A percentile compares a stretch with the other conserved stretches of the same genome.
These are phyloP conservation scores for Eleginops maclovinus DNA, from an alignment of 2,113 vertebrate genomes.

Conservation along the genomic window DNA sequence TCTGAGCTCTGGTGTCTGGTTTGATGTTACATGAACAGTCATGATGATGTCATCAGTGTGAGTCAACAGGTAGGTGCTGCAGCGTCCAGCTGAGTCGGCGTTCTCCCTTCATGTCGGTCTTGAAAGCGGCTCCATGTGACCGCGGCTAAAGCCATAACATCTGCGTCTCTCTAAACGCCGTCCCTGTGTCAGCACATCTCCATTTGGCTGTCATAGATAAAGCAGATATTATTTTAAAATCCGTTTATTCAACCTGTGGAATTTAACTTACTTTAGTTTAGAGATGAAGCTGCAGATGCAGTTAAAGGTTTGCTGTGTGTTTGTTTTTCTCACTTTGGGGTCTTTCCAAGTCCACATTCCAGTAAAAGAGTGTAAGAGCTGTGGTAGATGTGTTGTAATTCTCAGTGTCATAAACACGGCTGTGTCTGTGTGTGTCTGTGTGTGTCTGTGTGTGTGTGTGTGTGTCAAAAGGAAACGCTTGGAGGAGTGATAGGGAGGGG, in stretches of 20 bases:
- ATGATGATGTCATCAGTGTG: conserved; percentile 74
- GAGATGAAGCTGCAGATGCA: conserved; percentile 1
- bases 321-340: conserved; percentile 47
- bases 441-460: conserved; percentile 29
- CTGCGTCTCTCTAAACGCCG: conserved; percentile 41
- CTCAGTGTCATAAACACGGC: conserved; percentile 53
- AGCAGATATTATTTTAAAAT: conserved; percentile 14
- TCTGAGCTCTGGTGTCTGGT: conserved; percentile 24
- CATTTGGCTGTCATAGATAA: conserved; percentile 21
- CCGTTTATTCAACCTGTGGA: conserved; percentile 2
- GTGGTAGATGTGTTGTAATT: conserved; percentile 62
- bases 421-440: conserved; percentile 25
- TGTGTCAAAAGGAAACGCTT: conserved; percentile 13
- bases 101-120: conserved; percentile 40
- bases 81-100: conserved; percentile 67
- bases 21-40: conserved; percentile 66
- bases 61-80: conserved; percentile 76
- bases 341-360: conserved; percentile 68
- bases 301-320: conserved; percentile 16
- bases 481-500: conserved; percentile 29
- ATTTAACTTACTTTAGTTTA: neutral
- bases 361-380: conserved; percentile 61
- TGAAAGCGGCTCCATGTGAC: conserved; percentile 56
- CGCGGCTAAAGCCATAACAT: conserved; percentile 54
- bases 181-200: conserved; percentile 44